These are phyloP conservation scores for Rugalucina vietnamica DNA, from an alignment of 2,888 invertebrate genomes.

Conservation along the genomic window DNA sequence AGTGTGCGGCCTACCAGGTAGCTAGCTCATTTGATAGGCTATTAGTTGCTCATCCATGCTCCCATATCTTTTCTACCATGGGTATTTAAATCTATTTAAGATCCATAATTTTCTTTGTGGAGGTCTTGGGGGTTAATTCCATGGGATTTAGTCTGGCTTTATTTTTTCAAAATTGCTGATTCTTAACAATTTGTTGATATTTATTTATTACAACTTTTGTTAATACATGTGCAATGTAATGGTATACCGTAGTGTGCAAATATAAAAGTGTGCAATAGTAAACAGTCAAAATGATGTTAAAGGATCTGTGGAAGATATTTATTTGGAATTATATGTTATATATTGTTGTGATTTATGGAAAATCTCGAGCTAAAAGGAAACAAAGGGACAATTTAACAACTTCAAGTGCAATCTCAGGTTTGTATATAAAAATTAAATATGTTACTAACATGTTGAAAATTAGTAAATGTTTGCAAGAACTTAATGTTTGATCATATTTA, in stretches of 20 bases:
- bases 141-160: background rate
- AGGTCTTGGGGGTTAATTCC: background rate
- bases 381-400: background rate
- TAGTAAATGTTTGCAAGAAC: too few relatives aligned
- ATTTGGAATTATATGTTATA: background rate
- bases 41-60: background rate
- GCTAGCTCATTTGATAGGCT: background rate
- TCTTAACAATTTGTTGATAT: background rate
- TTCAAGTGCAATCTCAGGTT: background rate
- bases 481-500: too few relatives aligned
- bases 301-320: conserved; percentile 2
- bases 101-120: background rate
- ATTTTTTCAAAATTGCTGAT: background rate
- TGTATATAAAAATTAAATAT: background rate
- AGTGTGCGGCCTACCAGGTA: background rate
- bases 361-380: background rate
- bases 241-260: too few relatives aligned
- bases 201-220: background rate
- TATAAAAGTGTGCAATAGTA: background rate
- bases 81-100: conserved; percentile 6
- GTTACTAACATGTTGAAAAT: background rate
- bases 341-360: background rate
- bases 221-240: background rate
- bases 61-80: background rate
- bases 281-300: background rate